Conservation (phyloP, 2,888 invertebrate species). For the Diaphora mendica region DNA sequence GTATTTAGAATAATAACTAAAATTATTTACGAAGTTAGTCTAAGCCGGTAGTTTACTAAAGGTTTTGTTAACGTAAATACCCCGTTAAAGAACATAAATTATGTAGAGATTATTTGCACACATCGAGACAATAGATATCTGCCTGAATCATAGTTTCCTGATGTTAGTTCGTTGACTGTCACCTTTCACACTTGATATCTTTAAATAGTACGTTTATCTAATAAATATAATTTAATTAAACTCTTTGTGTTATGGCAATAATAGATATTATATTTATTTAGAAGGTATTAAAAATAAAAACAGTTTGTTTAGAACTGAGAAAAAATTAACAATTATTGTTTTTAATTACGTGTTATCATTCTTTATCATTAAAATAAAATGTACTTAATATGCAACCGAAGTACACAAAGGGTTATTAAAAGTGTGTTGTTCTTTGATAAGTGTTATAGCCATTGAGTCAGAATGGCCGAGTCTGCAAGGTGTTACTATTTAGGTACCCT, state of each 20-base stretch:
- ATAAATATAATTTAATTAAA: too few relatives aligned
- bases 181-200: too few relatives aligned
- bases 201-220: too few relatives aligned
- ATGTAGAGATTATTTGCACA: not conserved
- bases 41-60: not conserved
- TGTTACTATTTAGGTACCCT: constrained; percentile 66
- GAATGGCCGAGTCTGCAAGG: constrained; percentile 58
- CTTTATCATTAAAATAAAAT: not conserved
- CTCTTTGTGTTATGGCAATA: too few relatives aligned
- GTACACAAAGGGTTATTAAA: constrained; percentile 16
- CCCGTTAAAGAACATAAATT: not conserved
- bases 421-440: constrained; percentile 14
- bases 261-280: too few relatives aligned
- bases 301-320: not conserved
- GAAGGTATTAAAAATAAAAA: too few relatives aligned
- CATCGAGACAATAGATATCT: too few relatives aligned
- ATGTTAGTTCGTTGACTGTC: not conserved
- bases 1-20: not conserved
- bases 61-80: not conserved
- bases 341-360: not conserved
- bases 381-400: not conserved
- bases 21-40: not conserved
- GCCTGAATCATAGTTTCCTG: not conserved
- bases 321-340: not conserved
- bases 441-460: constrained; percentile 20